Evolutionary conservation across 2,113 vertebrate genomes (phyloP).

Genomic region (Proteles cristata): DNA sequence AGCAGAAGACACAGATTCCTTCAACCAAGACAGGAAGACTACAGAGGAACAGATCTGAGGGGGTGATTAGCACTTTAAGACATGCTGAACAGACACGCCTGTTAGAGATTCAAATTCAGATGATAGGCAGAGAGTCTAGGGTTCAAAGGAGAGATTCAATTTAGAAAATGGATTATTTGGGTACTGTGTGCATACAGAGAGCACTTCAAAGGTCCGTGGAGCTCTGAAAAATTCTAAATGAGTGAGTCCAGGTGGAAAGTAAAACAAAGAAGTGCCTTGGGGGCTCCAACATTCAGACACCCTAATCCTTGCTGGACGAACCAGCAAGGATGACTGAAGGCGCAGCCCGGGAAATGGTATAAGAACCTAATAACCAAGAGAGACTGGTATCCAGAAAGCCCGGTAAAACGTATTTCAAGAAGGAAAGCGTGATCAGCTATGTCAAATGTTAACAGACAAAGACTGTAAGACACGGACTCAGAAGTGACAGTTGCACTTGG

Average conservation of each 20-base stretch:
- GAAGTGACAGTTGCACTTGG: not conserved
- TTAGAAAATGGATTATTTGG: not conserved
- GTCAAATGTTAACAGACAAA: not conserved
- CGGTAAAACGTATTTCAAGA: not conserved
- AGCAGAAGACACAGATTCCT: not conserved
- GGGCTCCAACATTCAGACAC: not conserved
- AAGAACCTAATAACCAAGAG: not conserved
- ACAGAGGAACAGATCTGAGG: not conserved
- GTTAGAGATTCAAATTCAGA: not conserved
- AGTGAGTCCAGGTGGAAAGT: not conserved
- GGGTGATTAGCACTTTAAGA: not conserved
- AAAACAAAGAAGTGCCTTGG: not conserved
- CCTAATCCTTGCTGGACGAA: not conserved
- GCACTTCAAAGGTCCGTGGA: not conserved
- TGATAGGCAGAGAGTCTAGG: not conserved
- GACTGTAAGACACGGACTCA: not conserved
- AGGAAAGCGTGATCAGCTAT: not conserved
- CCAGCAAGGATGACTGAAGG: not conserved
- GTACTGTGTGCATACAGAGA: not conserved
- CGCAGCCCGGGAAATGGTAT: not conserved
- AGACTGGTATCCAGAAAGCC: not conserved
- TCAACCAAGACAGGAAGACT: not conserved
- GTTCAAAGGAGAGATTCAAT: not conserved
- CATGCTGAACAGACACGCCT: not conserved
- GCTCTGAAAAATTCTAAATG: not conserved